These are phyloP conservation scores for Patella caerulea DNA, from an alignment of 2,888 invertebrate genomes.

Conservation along the genomic window DNA sequence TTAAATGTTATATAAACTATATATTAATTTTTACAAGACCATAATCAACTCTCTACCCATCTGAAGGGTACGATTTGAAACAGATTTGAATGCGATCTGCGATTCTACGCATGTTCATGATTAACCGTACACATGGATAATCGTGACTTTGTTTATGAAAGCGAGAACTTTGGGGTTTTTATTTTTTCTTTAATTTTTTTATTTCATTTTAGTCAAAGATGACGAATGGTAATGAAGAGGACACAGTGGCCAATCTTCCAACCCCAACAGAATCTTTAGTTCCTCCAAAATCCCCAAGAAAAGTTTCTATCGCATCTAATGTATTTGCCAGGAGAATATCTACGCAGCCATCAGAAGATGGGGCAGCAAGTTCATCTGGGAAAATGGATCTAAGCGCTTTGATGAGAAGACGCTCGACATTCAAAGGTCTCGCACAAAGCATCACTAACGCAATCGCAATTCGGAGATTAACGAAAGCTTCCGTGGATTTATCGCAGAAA, in stretches of 20 bases:
- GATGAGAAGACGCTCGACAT: conserved; percentile 11
- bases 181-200: no score
- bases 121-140: no score
- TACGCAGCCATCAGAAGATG: neutral
- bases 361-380: neutral
- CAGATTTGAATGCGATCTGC: no score
- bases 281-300: neutral
- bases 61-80: no score
- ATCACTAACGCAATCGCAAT: conserved; percentile 14
- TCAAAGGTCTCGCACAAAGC: conserved; percentile 17
- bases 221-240: neutral
- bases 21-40: no score
- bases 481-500: conserved; percentile 25
- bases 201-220: neutral
- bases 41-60: no score
- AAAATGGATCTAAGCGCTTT: neutral
- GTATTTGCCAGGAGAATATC: neutral
- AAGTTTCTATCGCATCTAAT: neutral
- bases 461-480: conserved; percentile 14
- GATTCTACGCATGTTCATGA: no score
- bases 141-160: no score
- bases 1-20: no score
- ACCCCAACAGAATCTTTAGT: neutral
- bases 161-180: no score
- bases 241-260: neutral